phyloP scores from a whole-genome alignment of 2,113 vertebrate genomes.

The Ctenodactylus gundi region DNA sequence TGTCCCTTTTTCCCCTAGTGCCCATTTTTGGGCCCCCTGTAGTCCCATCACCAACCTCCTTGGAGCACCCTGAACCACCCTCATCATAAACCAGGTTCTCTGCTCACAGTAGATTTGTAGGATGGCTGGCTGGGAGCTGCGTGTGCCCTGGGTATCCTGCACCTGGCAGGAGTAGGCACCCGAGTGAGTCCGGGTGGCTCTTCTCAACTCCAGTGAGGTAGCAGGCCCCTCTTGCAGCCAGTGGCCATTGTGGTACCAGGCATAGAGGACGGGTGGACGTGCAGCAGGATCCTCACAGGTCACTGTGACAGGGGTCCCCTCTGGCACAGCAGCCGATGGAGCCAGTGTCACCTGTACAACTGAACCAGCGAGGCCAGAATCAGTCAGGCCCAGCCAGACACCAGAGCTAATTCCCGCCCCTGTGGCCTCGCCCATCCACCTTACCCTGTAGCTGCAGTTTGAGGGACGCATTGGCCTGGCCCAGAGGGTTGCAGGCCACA shows the following conservation, averaged over 20 bases:
- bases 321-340: constrained; percentile 67
- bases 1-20: neutral
- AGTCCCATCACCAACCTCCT: neutral
- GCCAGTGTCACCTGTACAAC: constrained; percentile 72
- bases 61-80: neutral
- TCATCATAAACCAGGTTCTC: neutral
- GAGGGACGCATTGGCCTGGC: constrained; percentile 29
- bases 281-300: constrained; percentile 71
- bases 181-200: neutral
- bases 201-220: neutral
- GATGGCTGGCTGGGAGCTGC: constrained; percentile 52
- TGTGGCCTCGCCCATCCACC: neutral
- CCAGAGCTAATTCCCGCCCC: neutral
- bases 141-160: constrained; percentile 27
- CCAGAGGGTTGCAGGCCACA: constrained; percentile 63
- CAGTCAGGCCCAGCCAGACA: neutral
- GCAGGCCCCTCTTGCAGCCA: constrained; percentile 78
- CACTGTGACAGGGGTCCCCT: constrained; percentile 76
- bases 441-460: constrained; percentile 77
- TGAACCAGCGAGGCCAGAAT: constrained; percentile 24
- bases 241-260: constrained; percentile 82
- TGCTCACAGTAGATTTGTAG: constrained; percentile 83
- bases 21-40: neutral
- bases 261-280: neutral
- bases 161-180: constrained; percentile 80